Conservation (phyloP, 2,888 invertebrate genomes). For the Agrenia bidenticulata region DNA sequence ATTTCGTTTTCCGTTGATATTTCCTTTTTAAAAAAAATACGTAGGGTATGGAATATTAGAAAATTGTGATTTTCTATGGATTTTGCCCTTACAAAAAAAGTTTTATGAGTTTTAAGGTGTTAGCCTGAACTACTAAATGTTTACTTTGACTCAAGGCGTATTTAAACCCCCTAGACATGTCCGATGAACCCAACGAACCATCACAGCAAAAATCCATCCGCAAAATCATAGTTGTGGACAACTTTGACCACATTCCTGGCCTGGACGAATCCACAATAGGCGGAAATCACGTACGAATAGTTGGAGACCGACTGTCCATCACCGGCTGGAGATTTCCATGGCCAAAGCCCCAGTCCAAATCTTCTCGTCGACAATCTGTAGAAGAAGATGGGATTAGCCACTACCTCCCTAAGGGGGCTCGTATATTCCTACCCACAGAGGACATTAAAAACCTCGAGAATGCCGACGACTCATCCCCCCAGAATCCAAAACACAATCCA, state of each 20-base stretch:
- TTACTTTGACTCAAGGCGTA: no score
- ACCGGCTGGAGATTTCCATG: not conserved
- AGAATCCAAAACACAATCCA: no score
- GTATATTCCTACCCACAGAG: not conserved
- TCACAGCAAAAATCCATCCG: not conserved
- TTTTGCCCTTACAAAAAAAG: no score
- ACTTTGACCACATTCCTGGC: constrained; percentile 7
- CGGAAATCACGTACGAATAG: not conserved
- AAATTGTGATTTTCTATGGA: no score
- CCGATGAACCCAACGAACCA: no score
- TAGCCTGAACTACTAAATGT: no score
- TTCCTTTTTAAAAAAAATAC: no score
- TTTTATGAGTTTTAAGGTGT: no score
- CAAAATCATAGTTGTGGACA: constrained; percentile 8
- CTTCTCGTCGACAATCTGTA: not conserved
- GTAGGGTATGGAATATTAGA: no score
- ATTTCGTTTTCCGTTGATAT: no score
- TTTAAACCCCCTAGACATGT: no score
- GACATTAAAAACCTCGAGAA: not conserved
- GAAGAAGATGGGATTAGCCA: not conserved
- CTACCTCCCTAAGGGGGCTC: not conserved
- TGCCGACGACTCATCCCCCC: not conserved
- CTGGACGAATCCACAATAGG: not conserved
- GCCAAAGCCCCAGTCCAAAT: not conserved
- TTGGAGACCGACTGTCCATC: not conserved